A percentile compares a stretch with the other conserved stretches of the same genome.
These are phyloP conservation scores for Chondrosia reniformis DNA, from an alignment of 37 sponge, comb jelly and placozoan genomes.

Conservation along the genomic window DNA sequence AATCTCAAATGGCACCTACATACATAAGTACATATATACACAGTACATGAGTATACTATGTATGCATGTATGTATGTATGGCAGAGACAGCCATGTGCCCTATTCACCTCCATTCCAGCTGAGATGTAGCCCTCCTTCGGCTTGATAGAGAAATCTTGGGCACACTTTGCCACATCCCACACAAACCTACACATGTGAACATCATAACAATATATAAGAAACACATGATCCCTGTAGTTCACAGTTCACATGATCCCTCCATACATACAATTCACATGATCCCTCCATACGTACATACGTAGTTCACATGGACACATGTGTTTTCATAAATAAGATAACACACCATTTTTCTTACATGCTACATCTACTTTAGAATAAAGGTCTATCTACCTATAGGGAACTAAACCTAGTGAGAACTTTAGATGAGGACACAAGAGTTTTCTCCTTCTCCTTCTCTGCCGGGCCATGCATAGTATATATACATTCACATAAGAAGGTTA, in stretches of 20 bases:
- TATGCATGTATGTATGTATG: not conserved
- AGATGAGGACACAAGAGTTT: too few species aligned
- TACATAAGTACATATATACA: not conserved
- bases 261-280: not conserved
- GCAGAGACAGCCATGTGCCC: too few species aligned
- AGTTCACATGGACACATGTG: not conserved
- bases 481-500: too few species aligned
- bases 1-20: slow-evolving; percentile 70
- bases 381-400: too few species aligned
- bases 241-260: not conserved
- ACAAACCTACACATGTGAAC: slow-evolving; percentile 43
- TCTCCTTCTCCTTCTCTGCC: too few species aligned
- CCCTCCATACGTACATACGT: not conserved
- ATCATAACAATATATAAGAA: not conserved
- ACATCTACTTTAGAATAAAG: too few species aligned
- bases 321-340: too few species aligned
- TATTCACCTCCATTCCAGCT: slow-evolving; percentile 86
- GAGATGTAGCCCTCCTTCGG: slow-evolving; percentile 91
- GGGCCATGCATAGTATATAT: too few species aligned
- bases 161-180: slow-evolving; percentile 78
- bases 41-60: not conserved
- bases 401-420: too few species aligned
- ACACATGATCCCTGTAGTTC: not conserved
- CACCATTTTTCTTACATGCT: too few species aligned
- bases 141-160: slow-evolving; percentile 85